A percentile compares a stretch with the other conserved stretches of the same genome.
phyloP scores from a whole-genome alignment of 2,797 vertebrate species.

The Pelobates cultripes region DNA sequence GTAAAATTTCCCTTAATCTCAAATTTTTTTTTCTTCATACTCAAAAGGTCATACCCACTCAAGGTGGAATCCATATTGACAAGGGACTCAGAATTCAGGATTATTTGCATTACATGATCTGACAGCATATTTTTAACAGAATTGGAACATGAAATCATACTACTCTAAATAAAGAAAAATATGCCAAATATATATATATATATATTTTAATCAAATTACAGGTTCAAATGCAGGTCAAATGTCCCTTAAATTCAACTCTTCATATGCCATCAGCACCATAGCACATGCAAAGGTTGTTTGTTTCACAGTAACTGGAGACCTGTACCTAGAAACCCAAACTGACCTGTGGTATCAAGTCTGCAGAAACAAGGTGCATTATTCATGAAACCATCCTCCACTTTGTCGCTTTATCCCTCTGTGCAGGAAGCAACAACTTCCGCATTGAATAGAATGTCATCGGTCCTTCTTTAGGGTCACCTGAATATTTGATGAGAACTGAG shows the following conservation, averaged over 20 bases:
- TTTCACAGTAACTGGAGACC: slow-evolving; percentile 54
- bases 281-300: neutral
- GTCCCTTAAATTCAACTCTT: neutral
- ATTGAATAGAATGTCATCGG: slow-evolving; percentile 70
- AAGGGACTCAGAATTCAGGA: too few relatives aligned
- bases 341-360: neutral
- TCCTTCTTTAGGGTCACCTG: slow-evolving; percentile 65
- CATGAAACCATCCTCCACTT: slow-evolving; percentile 49
- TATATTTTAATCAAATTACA: neutral
- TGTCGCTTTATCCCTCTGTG: neutral
- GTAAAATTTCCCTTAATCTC: too few relatives aligned
- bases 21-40: too few relatives aligned
- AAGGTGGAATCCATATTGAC: too few relatives aligned
- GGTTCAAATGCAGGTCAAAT: slow-evolving; percentile 37
- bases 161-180: too few relatives aligned
- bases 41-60: too few relatives aligned
- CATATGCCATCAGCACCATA: slow-evolving; percentile 11
- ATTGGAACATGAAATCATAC: too few relatives aligned
- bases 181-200: too few relatives aligned
- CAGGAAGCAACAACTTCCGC: slow-evolving; percentile 52
- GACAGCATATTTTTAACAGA: too few relatives aligned
- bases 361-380: slow-evolving; percentile 59
- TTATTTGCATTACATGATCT: too few relatives aligned
- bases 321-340: slow-evolving; percentile 52
- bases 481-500: slow-evolving; percentile 72